Base-by-base conservation (phyloP, 2,113 vertebrate species). In the Todiramphus saurophagus region DNA sequence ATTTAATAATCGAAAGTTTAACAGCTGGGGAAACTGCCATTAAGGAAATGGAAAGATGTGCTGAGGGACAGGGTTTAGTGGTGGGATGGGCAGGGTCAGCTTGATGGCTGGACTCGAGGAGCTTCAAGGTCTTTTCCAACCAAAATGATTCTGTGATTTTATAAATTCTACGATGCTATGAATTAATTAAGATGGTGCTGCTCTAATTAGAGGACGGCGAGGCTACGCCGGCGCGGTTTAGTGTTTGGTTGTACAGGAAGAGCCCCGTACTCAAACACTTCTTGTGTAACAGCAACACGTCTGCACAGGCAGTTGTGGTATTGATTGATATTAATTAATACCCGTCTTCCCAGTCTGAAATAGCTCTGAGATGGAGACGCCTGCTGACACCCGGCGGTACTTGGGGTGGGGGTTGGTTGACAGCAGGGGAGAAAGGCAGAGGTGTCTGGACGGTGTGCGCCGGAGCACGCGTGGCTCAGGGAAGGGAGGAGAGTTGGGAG, bases 171-270 rank as follows among this genome's bases (percentile, higher is more conserved):
- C 13, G 10, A 51, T 25, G 24, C 11, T 24, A 50, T 50, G 24
- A 51, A 51, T 51, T 51, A 51, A 51, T 51, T 25, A 55, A 55
- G 30, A 56, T 56, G 8, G 55, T 56, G 16, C 55, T 31, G 30
- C 56, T 58, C 30, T 58, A 18, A 33, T 58, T 33, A 19, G 33
- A 8, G 12, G 27, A 25, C 27, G 51, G 25, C 25, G 35, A n/a
- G 37, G 63, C 30, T 41, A 5, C 2, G 1, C 8, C 1, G 1
- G 43, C 9, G 37, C 3, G 30, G 48, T 20, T 33, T 7, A 8
- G 48, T 5, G 33, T 23, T 35, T 35, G 53, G 10, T 67, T 70
- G 3, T 10, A 60, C 35, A 31, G 72, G 37, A 43, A 7, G 33
- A 16, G 25, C 33, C 33, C n/a, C 27, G 5, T 20, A 28, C 68